Evolutionary conservation across 2,888 invertebrate species (phyloP).

Genomic region (Stenichneumon culpator): DNA sequence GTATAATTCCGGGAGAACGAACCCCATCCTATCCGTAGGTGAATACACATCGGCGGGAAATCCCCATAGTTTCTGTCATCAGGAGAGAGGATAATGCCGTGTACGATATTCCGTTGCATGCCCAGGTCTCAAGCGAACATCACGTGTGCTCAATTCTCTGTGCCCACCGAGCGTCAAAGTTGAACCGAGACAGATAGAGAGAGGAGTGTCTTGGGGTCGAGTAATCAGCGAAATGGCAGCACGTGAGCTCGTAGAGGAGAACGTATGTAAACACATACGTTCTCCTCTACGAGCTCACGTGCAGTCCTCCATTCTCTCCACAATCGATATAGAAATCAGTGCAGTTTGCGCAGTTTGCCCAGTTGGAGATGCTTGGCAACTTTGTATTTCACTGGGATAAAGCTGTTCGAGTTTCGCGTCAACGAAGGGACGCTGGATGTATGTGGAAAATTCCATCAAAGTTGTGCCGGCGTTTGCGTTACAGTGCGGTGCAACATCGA

Average conservation of each 20-base stretch:
- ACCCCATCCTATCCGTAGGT: not conserved
- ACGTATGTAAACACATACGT: too few relatives aligned
- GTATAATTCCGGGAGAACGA: constrained; percentile 1
- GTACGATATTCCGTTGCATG: constrained; percentile 12
- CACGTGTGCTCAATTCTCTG: not conserved
- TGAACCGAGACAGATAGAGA: constrained; percentile 5
- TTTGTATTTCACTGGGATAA: constrained; percentile 7
- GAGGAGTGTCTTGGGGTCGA: not conserved
- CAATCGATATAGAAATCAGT: constrained; percentile 32
- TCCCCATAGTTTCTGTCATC: not conserved
- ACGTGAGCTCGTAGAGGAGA: constrained; percentile 8
- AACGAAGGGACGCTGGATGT: constrained; percentile 23
- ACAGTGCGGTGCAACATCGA: too few relatives aligned
- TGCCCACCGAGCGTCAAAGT: constrained; percentile 9
- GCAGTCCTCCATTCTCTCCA: not conserved
- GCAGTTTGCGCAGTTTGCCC: not conserved
- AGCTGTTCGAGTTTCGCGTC: not conserved
- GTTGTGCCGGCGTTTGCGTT: not conserved
- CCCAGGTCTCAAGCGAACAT: not conserved
- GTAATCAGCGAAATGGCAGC: constrained; percentile 32
- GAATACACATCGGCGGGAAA: not conserved
- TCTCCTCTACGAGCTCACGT: too few relatives aligned
- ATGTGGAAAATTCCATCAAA: constrained; percentile 9
- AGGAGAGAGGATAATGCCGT: constrained; percentile 17
- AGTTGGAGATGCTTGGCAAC: not conserved